Base-by-base conservation (phyloP, 2,888 invertebrate species). In the Graphium colonna region DNA sequence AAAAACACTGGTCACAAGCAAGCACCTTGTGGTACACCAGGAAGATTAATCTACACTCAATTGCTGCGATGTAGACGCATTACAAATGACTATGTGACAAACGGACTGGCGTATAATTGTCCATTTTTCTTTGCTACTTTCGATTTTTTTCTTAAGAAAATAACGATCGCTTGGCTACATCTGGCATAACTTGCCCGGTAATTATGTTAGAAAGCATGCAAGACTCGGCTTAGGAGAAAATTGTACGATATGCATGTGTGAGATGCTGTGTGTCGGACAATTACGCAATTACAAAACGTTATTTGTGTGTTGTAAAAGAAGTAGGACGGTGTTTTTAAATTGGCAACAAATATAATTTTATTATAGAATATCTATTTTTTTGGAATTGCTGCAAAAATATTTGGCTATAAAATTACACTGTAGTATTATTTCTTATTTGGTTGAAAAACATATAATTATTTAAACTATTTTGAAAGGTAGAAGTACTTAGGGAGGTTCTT, bases 161-260 rank as follows among this genome's bases (percentile, higher is more conserved):
- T 43, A 49, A 47, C 57, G 48, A 52, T 58, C 54, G 51, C 52
- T 51, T 36, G 51, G 58, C 52, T 57, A 50, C 57, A 45, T 57
- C 59, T 58, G 57, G 51, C 59, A 61, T 59, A 60, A 62, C 52
- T 47, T 47, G 52, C 56, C 59, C 58, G 58, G 47, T 60, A 67
- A 70, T 71, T 67, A 67, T 61, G 63, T 60, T 65, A 68, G 72
- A 72, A 69, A 71, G 71, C 65, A 64, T 64, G 59, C 59, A 59
- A 64, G 55, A 49, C 26, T 3, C 52, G 52, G 43, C 48, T 53
- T 53, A 53, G 28, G 65, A 64, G 66, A 66, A 63, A 71, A 61
- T 60, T 26, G 12, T 28, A 39, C 41, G 42, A 8, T 43, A 38
- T n/a, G 38, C 36, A 10, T 33, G 28, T 44, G 43, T 43, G 44